A percentile compares a stretch with the other conserved stretches of the same genome.
Evolutionary conservation across 64 coral and sea anemone species (phyloP).

Genomic region (Stichodactyla helianthus): DNA sequence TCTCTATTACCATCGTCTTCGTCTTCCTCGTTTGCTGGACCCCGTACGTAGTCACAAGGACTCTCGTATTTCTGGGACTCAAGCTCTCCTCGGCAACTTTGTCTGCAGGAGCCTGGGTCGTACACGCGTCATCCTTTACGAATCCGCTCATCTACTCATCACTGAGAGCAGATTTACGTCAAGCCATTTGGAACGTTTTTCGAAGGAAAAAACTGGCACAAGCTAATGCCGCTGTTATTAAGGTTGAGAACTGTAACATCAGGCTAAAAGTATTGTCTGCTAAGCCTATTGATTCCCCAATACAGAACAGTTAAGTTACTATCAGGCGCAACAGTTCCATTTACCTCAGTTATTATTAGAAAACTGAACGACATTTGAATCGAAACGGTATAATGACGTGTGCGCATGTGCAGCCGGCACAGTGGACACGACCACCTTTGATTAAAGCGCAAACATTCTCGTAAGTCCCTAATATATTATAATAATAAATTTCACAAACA

Average conservation of each 20-base stretch:
- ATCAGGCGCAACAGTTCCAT: too few relatives aligned
- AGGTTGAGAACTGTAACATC: background rate
- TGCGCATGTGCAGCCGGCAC: too few relatives aligned
- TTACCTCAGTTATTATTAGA: too few relatives aligned
- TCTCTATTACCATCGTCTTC: slow-evolving; percentile 2
- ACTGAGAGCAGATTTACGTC: background rate
- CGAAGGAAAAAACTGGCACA: background rate
- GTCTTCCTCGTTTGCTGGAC: slow-evolving; percentile 18
- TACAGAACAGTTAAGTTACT: background rate
- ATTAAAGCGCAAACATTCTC: too few relatives aligned
- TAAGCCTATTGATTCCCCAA: background rate
- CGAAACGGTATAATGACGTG: too few relatives aligned
- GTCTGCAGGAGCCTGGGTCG: background rate
- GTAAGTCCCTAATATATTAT: too few relatives aligned
- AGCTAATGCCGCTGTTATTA: background rate
- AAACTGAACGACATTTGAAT: too few relatives aligned
- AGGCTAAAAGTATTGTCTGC: background rate
- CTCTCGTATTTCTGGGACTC: background rate
- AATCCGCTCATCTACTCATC: slow-evolving; percentile 8
- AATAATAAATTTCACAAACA: too few relatives aligned
- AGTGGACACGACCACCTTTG: too few relatives aligned
- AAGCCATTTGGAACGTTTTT: background rate
- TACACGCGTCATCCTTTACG: slow-evolving; percentile 1
- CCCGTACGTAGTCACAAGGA: slow-evolving; percentile 14
- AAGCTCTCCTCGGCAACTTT: background rate